Percentiles rank a stretch among this genome's conserved stretches.
These are phyloP conservation scores for Perodicticus potto DNA, from an alignment of 2,797 vertebrate species.

Conservation along the genomic window DNA sequence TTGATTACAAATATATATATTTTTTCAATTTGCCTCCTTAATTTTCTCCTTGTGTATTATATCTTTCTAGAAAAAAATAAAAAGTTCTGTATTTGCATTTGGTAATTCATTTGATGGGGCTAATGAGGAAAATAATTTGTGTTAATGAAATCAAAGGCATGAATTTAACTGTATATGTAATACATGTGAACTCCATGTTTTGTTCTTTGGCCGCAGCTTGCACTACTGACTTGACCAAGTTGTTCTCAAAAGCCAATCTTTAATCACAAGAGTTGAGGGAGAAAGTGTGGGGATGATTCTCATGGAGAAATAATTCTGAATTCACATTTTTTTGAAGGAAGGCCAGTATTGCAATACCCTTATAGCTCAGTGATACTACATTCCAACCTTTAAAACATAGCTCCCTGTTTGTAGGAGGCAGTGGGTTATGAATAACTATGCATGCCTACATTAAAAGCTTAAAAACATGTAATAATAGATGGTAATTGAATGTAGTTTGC, in stretches of 20 bases:
- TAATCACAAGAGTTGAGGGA: neutral
- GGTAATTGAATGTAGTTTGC: constrained; percentile 60
- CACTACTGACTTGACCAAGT: neutral
- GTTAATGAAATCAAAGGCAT: constrained; percentile 26
- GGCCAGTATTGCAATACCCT: constrained; percentile 40
- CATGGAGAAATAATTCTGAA: neutral
- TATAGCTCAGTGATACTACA: constrained; percentile 30
- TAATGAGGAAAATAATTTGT: constrained; percentile 17
- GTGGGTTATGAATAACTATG: constrained; percentile 65
- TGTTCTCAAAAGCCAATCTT: constrained; percentile 38
- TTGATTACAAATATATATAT: constrained; percentile 52
- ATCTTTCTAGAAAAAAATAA: constrained; percentile 36
- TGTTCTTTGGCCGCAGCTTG: neutral
- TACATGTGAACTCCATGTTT: neutral
- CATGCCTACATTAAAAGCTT: constrained; percentile 29
- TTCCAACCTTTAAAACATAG: constrained; percentile 52
- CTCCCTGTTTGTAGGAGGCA: constrained; percentile 28
- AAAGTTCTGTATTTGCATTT: neutral
- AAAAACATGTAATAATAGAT: constrained; percentile 58
- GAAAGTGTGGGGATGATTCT: neutral
- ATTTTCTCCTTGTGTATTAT: constrained; percentile 30
- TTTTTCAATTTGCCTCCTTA: constrained; percentile 42
- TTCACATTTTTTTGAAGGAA: constrained; percentile 41
- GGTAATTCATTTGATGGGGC: constrained; percentile 3
- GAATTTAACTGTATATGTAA: neutral